Percentiles rank a stretch among this genome's conserved stretches.
phyloP scores from a whole-genome alignment of 2,888 invertebrate genomes.

The Eilema griseolum region DNA sequence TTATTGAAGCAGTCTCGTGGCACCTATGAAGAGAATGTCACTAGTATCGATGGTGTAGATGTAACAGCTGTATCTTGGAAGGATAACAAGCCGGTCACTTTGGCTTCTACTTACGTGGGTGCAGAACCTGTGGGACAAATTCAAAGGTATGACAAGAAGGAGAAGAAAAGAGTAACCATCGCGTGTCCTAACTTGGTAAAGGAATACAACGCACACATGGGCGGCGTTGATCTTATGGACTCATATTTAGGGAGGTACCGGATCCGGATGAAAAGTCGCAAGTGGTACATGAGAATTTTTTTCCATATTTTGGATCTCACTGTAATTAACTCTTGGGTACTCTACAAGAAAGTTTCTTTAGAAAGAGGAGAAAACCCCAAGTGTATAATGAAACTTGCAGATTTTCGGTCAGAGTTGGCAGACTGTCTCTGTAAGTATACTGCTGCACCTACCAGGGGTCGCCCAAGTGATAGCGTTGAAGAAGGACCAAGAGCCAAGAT shows the following conservation, averaged over 20 bases:
- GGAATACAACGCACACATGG: background rate
- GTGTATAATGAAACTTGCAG: background rate
- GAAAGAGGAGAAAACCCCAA: background rate
- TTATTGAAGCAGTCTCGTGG: background rate
- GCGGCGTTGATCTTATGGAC: too few relatives aligned
- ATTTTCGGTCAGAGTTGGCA: too few relatives aligned
- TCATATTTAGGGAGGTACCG: too few relatives aligned
- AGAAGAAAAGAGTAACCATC: background rate
- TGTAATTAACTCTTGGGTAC: too few relatives aligned
- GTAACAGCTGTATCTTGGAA: background rate
- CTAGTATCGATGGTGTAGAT: background rate
- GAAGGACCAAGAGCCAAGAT: too few relatives aligned
- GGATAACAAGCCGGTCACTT: too few relatives aligned
- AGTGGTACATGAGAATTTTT: too few relatives aligned
- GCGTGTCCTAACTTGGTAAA: background rate
- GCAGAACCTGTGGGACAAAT: background rate
- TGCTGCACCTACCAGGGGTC: too few relatives aligned
- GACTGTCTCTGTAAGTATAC: too few relatives aligned
- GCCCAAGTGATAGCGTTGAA: too few relatives aligned
- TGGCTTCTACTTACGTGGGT: background rate
- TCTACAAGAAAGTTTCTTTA: background rate
- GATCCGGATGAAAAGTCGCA: background rate
- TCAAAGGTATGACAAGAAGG: background rate
- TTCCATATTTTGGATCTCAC: too few relatives aligned
- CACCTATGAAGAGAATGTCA: constrained; percentile 1